Percentiles rank a stretch among this genome's conserved stretches.
These are phyloP conservation scores for Collichthys lucidus DNA, from an alignment of 2,113 vertebrate species.

Conservation along the genomic window DNA sequence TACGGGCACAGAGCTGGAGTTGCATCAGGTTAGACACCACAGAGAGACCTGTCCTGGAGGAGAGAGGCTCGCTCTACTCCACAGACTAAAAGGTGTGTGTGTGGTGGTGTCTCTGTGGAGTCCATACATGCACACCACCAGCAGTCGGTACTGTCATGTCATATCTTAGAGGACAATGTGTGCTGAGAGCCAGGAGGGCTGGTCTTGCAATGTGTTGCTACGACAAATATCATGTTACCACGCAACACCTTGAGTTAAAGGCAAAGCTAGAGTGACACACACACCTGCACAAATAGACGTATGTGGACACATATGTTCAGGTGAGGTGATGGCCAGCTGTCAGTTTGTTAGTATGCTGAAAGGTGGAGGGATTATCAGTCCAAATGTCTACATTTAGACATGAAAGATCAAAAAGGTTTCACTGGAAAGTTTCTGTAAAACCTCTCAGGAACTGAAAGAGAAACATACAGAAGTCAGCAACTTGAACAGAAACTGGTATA, in stretches of 20 bases:
- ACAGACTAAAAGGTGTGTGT: conserved; percentile 12
- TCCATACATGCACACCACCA: conserved; percentile 27
- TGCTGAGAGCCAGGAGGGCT: conserved; percentile 34
- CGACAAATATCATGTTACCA: conserved; percentile 79
- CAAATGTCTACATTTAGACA: neutral
- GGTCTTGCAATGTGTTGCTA: conserved; percentile 71
- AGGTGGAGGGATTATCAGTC: neutral
- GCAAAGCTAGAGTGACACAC: conserved; percentile 35
- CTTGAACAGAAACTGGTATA: conserved; percentile 10
- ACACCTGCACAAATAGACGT: conserved; percentile 31
- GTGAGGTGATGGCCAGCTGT: conserved; percentile 16
- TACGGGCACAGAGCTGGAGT: conserved; percentile 35
- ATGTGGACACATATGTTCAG: neutral
- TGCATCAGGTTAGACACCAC: conserved; percentile 7
- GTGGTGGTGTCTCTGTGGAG: conserved; percentile 14
- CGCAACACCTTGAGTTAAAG: conserved; percentile 76
- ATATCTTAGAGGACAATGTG: conserved; percentile 26
- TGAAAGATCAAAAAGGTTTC: neutral
- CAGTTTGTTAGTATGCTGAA: neutral
- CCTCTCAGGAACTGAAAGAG: neutral
- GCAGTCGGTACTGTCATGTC: neutral
- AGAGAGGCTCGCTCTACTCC: conserved; percentile 11
- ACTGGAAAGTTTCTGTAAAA: neutral
- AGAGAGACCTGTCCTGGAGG: conserved; percentile 1
- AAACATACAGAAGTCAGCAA: neutral